Base-by-base conservation (phyloP, 2,797 vertebrate genomes). In the Anguilla obscura region DNA sequence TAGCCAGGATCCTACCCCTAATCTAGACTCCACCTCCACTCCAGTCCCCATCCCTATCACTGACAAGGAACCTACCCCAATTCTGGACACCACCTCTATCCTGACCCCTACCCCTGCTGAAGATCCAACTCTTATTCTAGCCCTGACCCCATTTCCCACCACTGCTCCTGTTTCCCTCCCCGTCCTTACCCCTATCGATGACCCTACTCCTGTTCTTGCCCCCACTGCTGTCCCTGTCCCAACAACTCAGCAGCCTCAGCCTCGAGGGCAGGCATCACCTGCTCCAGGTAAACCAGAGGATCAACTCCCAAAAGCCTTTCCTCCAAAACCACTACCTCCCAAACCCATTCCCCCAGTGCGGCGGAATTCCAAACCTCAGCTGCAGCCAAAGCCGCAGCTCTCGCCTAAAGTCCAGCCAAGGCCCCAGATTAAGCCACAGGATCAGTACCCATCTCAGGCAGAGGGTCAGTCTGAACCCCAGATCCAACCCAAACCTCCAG, bases 201-300 rank as follows among this genome's bases (percentile, higher is more conserved):
- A 50, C 40, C 79, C 79, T 6, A 48, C 45, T 45, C 40, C 79
- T 50, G 40, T 82, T 82, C 45, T 50, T 7, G 21, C 45, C 45
- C 45, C 79, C 21, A n/a, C 45, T 24, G 21, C 10, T 27, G 21
- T 21, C 14, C 40, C 79, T 50, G 94, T 94, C 93, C 96, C 97
- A 85, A 96, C 97, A 92, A 97, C 95, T 45, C 97, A 97, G 93
- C 97, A 97, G 80, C 96, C 97, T 63, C 96, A 95, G 91, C 93
- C 97, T 91, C 95, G 96, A 92, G 93, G 93, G 89, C 97, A 96
- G 92, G 96, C 95, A 92, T 96, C 95, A 91, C 94, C 97, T 92
- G 91, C 96, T 89, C 95, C 96, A 87, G 96, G 96, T 74, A 97
- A 97, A 92, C 95, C 95, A 18, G 95, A 94, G 82, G 96, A 96